Base-by-base conservation (phyloP, 2,888 invertebrate species). In the Mycogona germanica region DNA sequence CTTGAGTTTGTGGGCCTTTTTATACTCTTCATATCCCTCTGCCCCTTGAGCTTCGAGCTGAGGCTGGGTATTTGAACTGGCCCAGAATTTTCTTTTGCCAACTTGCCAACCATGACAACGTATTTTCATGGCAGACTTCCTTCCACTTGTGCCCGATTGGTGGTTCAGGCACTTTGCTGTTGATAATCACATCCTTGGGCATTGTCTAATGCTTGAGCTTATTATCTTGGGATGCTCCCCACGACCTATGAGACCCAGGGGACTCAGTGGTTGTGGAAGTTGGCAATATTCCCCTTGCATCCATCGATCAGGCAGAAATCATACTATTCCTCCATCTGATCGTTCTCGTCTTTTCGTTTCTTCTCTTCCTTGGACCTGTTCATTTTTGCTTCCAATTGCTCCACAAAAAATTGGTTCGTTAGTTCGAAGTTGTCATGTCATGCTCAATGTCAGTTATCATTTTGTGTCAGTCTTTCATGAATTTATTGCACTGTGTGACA, bases 211-310 rank as follows among this genome's bases (percentile, higher is more conserved):
- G 80, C 69, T 99, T 99, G 56, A 97, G 74, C 82, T 87, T 92
- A 23, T 98, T 92, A 97, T 97, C 70, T 98, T 98, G 0, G 98
- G 98, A 76, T 98, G 98, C 64, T 96, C 96, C 28, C 98, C 98
- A 57, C 98, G 82, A 19, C 97, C 95, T 65, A 93, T 77, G 69
- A 98, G 98, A 65, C 46, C 96, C 96, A 0, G 98, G 98, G 2
- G 98, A 98, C 76, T 99, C 98, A 73, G 98, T 87, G n/a, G n/a
- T n/a, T n/a, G 68, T 86, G 85, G 67, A 97, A 99, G 70, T 98
- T 99, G 38, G 96, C 98, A 66, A 99, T 96, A 72, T 95, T 96
- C 68, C 99, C 97, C 68, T 87, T 91, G n/a, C n/a, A n/a, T 0
- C 93, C 93, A 72, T 99, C 98, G 64, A 99, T 91, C 26, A 76